These are phyloP conservation scores for Mythimna vitellina DNA, from an alignment of 2,888 invertebrate species.

Conservation along the genomic window DNA sequence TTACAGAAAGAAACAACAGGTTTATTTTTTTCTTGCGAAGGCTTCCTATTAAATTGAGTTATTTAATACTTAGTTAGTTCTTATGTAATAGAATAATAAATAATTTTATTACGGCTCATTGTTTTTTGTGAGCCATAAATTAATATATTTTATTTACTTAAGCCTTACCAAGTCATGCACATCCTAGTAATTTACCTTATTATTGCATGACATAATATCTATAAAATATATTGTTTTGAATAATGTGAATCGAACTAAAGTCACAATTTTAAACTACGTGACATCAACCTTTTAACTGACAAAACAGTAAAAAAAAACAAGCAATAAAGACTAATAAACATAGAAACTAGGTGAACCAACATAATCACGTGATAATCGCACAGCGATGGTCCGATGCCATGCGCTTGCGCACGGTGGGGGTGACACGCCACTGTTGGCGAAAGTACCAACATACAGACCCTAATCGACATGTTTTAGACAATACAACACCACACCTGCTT, in stretches of 20 bases:
- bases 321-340: slow-evolving; percentile 1
- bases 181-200: slow-evolving; percentile 22
- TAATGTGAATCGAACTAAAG: neutral
- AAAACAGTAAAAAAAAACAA: neutral
- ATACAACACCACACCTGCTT: slow-evolving; percentile 46
- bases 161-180: neutral
- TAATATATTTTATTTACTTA: slow-evolving; percentile 3
- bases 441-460: slow-evolving; percentile 58
- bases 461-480: slow-evolving; percentile 48
- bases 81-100: slow-evolving; percentile 13
- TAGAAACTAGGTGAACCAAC: slow-evolving; percentile 14
- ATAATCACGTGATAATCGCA: slow-evolving; percentile 57
- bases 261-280: neutral
- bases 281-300: neutral
- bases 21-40: neutral
- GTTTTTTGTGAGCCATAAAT: slow-evolving; percentile 28
- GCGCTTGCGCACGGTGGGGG: slow-evolving; percentile 56
- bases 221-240: neutral
- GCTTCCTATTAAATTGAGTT: slow-evolving; percentile 1
- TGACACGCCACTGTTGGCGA: slow-evolving; percentile 60
- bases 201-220: slow-evolving; percentile 26
- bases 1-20: neutral
- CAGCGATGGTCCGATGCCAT: slow-evolving; percentile 61
- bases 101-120: slow-evolving; percentile 21
- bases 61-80: slow-evolving; percentile 11